A percentile compares a stretch with the other conserved stretches of the same genome.
These are phyloP conservation scores for Bombus confusus DNA, from an alignment of 1,140 invertebrate species.

Conservation along the genomic window DNA sequence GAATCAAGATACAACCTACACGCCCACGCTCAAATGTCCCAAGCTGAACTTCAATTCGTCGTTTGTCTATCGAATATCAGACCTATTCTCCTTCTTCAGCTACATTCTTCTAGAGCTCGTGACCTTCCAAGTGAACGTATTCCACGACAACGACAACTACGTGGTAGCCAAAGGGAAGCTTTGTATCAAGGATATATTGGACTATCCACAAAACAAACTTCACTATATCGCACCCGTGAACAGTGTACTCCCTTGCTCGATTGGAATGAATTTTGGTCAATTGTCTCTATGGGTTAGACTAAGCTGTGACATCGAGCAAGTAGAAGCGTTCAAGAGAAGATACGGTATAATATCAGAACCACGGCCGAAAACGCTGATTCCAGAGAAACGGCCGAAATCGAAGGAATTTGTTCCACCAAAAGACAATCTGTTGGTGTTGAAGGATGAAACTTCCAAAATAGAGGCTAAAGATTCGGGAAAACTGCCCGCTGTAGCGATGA, in stretches of 20 bases:
- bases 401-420: no score
- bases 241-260: slow-evolving; percentile 52
- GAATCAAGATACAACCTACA: slow-evolving; percentile 65
- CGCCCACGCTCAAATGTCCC: slow-evolving; percentile 67
- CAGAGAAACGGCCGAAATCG: background rate
- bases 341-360: slow-evolving; percentile 7
- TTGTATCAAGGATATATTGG: slow-evolving; percentile 72
- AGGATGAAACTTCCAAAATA: background rate
- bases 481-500: no score
- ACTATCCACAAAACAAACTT: slow-evolving; percentile 77
- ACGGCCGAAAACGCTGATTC: background rate
- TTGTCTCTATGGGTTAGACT: slow-evolving; percentile 76
- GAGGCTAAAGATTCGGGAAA: no score
- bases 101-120: slow-evolving; percentile 64
- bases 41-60: slow-evolving; percentile 74
- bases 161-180: slow-evolving; percentile 68
- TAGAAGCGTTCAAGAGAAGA: slow-evolving; percentile 66
- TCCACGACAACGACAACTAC: slow-evolving; percentile 54
- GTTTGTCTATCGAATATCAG: slow-evolving; percentile 68
- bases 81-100: slow-evolving; percentile 70
- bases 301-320: slow-evolving; percentile 70
- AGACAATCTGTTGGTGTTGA: background rate
- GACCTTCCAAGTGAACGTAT: slow-evolving; percentile 68
- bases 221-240: slow-evolving; percentile 71
- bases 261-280: slow-evolving; percentile 68